Evolutionary conservation across 2,797 vertebrate genomes (phyloP), one percentile per base, ranked within the genome.

Genomic region (Acrocephalus scirpaceus): DNA sequence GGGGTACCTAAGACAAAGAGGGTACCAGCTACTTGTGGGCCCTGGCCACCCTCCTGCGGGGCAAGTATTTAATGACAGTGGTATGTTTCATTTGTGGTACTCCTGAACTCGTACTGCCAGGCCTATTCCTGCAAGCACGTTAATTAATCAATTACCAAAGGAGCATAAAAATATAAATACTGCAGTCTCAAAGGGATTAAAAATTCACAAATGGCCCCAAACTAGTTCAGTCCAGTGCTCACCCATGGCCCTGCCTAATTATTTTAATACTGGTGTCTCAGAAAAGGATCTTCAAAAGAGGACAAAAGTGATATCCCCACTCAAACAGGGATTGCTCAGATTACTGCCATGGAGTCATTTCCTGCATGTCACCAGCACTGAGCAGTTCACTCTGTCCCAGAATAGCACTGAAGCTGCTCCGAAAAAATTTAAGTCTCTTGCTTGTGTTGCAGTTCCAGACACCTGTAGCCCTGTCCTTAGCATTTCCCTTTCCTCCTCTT

Each of bases 301-400:
- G 61, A 56, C 87, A 60, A 40, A 91, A 77, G 85, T 62, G 56
- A 60, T 76, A 73, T 75, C 79, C 56, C 45, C 78, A 2, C 58
- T 91, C 38, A 67, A 36, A 11, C 3, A 71, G 65, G 23, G 53
- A n/a, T 57, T 80, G 62, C 91, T 96, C 62, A 26, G 32, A 50
- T 93, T 93, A 66, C 79, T 92, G 72, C 70, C 10, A 5, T 36
- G 62, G 76, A 74, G 66, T 88, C 32, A 91, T 90, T 95, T 88
- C 87, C 92, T 92, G 62, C 21, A 4, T 71, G 75, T 79, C 84
- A 80, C 42, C 54, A 83, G 51, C 0, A 0, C 70, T 19, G 8
- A 85, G 89, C 71, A 58, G n/a, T 19, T 19, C 0, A 0, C 47
- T 86, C 50, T 2, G 0, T 75, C 91, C 54, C 78, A 62, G 73